A percentile compares a stretch with the other conserved stretches of the same genome.
Evolutionary conservation across 2,797 vertebrate species (phyloP).

Genomic region (Hylomyscus alleni): DNA sequence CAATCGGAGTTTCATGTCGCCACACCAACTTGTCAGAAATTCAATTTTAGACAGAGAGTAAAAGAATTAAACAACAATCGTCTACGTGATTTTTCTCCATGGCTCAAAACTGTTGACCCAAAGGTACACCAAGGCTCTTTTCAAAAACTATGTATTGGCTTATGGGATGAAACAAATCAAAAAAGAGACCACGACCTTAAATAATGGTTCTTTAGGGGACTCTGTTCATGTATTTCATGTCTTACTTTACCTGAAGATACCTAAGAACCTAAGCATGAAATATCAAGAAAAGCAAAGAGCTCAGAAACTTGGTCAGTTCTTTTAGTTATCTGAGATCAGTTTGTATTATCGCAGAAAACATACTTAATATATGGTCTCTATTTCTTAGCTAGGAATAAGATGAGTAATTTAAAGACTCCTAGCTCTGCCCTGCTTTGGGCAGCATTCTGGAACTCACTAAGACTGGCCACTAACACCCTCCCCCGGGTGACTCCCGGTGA

Average conservation of each 20-base stretch:
- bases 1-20: neutral
- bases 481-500: rapidly evolving
- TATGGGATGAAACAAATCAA: neutral
- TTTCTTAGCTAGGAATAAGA: slow-evolving; percentile 6
- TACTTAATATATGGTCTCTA: neutral
- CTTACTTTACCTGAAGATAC: slow-evolving; percentile 28
- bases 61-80: slow-evolving; percentile 41
- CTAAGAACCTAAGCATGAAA: slow-evolving; percentile 2
- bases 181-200: neutral
- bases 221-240: neutral
- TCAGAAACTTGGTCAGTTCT: neutral
- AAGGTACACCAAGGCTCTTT: slow-evolving; percentile 15
- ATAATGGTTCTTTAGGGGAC: neutral
- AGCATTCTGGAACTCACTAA: neutral
- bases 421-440: too few relatives aligned
- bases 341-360: neutral
- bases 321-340: slow-evolving; percentile 1
- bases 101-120: slow-evolving; percentile 44
- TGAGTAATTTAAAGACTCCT: slow-evolving; percentile 20
- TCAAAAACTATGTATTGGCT: neutral
- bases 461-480: neutral
- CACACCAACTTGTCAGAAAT: slow-evolving; percentile 5
- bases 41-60: slow-evolving; percentile 49
- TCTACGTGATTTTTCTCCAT: neutral
- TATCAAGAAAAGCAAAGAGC: slow-evolving; percentile 27